Percentiles rank a stretch among this genome's conserved stretches.
These are phyloP conservation scores for Drosophila tani DNA, from an alignment of 1,140 invertebrate genomes.

Conservation along the genomic window DNA sequence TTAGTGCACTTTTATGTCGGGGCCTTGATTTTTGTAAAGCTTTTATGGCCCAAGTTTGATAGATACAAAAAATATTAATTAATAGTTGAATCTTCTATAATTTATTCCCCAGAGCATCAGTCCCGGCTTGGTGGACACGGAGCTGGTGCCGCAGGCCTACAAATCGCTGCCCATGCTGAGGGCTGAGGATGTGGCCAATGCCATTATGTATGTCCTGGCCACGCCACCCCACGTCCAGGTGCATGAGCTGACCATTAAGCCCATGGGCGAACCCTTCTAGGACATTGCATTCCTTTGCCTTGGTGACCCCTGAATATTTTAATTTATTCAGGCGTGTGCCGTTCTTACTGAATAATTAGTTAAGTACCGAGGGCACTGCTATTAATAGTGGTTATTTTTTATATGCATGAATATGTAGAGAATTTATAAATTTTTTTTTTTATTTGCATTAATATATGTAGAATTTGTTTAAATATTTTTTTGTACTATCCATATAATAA, in stretches of 20 bases:
- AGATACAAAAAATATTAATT: no score
- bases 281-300: background rate
- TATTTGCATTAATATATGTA: no score
- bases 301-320: background rate
- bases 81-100: no score
- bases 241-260: constrained; percentile 79
- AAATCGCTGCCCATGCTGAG: constrained; percentile 71
- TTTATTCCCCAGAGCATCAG: constrained; percentile 85
- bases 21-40: background rate
- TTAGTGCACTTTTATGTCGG: no score
- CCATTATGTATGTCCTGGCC: constrained; percentile 85
- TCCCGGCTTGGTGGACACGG: constrained; percentile 87
- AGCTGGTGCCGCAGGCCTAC: constrained; percentile 83
- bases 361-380: background rate
- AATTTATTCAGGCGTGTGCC: background rate
- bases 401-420: no score
- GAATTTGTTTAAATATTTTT: no score
- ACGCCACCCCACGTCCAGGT: constrained; percentile 86
- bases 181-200: constrained; percentile 86
- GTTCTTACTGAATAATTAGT: constrained; percentile 6
- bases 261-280: constrained; percentile 72
- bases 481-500: no score
- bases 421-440: background rate
- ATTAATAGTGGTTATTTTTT: background rate
- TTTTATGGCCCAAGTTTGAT: background rate